Percentiles rank a stretch among this genome's conserved stretches.
Evolutionary conservation across 2,888 invertebrate species (phyloP).

Genomic region (Ellobium chinense): DNA sequence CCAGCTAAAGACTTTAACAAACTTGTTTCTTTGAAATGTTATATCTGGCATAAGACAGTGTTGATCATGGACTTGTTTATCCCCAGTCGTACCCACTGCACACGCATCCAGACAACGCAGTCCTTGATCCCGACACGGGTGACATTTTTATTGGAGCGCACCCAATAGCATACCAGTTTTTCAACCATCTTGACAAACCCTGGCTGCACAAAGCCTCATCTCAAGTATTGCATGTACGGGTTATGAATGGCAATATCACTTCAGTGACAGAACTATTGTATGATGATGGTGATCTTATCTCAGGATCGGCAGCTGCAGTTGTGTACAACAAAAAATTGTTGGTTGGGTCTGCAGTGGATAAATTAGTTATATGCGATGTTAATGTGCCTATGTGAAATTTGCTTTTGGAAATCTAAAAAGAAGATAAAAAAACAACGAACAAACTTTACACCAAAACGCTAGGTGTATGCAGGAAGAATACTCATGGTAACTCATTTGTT

Average conservation of each 20-base stretch:
- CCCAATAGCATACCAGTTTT: constrained; percentile 42
- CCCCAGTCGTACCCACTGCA: constrained; percentile 48
- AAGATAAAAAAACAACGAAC: neutral
- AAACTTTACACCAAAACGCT: neutral
- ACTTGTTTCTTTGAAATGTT: too few relatives aligned
- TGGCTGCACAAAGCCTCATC: constrained; percentile 39
- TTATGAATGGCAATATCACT: constrained; percentile 47
- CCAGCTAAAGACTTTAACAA: too few relatives aligned
- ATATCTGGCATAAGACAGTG: too few relatives aligned
- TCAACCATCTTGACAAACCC: constrained; percentile 41
- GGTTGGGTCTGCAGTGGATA: constrained; percentile 60
- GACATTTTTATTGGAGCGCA: constrained; percentile 51
- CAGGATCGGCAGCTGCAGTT: constrained; percentile 58
- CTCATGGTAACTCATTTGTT: neutral
- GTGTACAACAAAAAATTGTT: constrained; percentile 60
- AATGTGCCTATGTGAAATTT: constrained; percentile 46
- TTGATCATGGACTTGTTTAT: neutral
- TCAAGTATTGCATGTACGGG: constrained; percentile 52
- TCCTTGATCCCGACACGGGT: constrained; percentile 47
- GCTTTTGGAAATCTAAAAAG: too few relatives aligned
- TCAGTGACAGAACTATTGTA: constrained; percentile 55
- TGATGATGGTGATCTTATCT: constrained; percentile 59
- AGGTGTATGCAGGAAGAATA: neutral
- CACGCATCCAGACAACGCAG: constrained; percentile 46
- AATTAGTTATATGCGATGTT: constrained; percentile 62